phyloP scores from a whole-genome alignment of 1,140 invertebrate species.

The Nasonia vitripennis region DNA sequence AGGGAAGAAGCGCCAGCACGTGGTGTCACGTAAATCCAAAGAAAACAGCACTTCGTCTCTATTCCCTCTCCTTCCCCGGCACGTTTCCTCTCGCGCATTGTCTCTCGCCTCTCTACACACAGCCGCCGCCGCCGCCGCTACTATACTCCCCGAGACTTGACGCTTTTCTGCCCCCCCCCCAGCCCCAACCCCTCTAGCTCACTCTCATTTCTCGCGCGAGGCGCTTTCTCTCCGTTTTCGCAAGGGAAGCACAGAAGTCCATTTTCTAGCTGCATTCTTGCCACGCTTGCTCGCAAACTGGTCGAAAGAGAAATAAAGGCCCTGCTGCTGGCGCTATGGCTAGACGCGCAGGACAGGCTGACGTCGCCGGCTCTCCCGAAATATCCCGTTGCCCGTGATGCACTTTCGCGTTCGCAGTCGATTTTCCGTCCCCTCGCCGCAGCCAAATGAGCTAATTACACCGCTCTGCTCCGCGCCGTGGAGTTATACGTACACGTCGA shows the following conservation, averaged over 20 bases:
- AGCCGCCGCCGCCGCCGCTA: not conserved
- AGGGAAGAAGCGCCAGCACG: slow-evolving; percentile 58
- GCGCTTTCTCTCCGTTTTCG: slow-evolving; percentile 4
- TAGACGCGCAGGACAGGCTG: not conserved
- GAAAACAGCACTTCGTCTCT: slow-evolving; percentile 66
- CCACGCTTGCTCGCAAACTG: slow-evolving; percentile 40
- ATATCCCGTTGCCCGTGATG: not conserved
- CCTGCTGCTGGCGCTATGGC: not conserved
- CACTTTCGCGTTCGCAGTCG: not conserved
- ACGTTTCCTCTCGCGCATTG: slow-evolving; percentile 54
- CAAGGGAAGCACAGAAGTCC: slow-evolving; percentile 41
- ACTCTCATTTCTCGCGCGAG: slow-evolving; percentile 45
- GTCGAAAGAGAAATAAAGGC: slow-evolving; percentile 44
- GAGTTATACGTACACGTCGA: slow-evolving; percentile 3
- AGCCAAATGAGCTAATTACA: slow-evolving; percentile 57
- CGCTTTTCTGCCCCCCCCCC: not conserved
- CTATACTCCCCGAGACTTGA: slow-evolving; percentile 7
- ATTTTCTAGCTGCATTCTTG: slow-evolving; percentile 58
- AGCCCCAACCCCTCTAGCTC: not conserved
- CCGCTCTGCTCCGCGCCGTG: slow-evolving; percentile 48
- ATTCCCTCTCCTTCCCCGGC: slow-evolving; percentile 57
- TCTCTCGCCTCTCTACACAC: slow-evolving; percentile 45
- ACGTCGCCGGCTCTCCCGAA: not conserved
- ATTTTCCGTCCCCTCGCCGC: slow-evolving; percentile 55
- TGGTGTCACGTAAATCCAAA: slow-evolving; percentile 69